Base-by-base conservation (phyloP, 1,140 invertebrate species). In the Colletes gigas region DNA sequence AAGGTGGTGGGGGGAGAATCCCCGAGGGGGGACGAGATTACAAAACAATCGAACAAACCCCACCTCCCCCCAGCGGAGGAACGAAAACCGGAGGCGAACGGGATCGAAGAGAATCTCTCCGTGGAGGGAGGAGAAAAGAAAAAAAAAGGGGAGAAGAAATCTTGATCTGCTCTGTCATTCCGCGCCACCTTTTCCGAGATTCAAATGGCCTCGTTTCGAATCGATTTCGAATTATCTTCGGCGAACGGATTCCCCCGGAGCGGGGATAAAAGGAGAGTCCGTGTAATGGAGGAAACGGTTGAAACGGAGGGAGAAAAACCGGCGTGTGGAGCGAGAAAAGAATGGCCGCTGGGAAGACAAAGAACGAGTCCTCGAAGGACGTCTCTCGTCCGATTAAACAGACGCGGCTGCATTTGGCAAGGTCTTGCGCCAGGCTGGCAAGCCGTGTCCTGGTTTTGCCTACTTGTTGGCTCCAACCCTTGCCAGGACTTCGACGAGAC, bases 221-320 rank as follows among this genome's bases (percentile, higher is more conserved):
- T 91, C 89, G 89, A 91, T 89, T 90, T 89, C 83, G 82, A 90
- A 89, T 89, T 88, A 88, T 91, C 88, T 87, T 89, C 85, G 82
- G 63, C 83, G 82, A 89, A 74, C 83, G 83, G 82, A 88, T 89
- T 85, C 81, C 65, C 57, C 21, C 66, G 78, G 47, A 71, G 81
- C 71, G 78, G 66, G 68, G 69, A 65, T 52, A 62, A 57, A 60
- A 59, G 67, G 44, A 67, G 52, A 57, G 59, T n/a, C 21, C 52
- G 66, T 86, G 79, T 87, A 85, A 86, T 84, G 80, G 74, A 70
- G 79, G 54, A 86, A 80, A 83, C 80, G 85, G 55, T 71, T 52
- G 76, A 62, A 44, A 7, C 6, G 52, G 14, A 17, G 65, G 39
- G 62, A 62, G 57, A 71, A 78, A 72, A 71, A 65, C 69, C 70